These are phyloP conservation scores for Pheosia gnoma DNA, from an alignment of 2,888 invertebrate genomes.

Conservation along the genomic window DNA sequence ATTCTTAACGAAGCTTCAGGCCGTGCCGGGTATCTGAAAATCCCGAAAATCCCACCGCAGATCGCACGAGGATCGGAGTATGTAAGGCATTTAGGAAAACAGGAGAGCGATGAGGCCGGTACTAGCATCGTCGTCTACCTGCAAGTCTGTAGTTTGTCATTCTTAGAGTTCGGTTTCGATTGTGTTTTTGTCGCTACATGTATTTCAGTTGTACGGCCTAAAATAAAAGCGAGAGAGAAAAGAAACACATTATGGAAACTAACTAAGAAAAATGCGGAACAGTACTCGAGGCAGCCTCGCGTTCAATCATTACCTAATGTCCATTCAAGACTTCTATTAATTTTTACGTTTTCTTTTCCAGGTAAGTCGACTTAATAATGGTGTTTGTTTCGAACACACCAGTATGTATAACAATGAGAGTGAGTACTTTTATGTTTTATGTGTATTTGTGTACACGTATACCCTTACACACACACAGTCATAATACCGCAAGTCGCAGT, in stretches of 20 bases:
- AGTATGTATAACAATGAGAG: conserved; percentile 51
- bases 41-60: conserved; percentile 77
- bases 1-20: conserved; percentile 78
- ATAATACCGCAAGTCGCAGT: conserved; percentile 7
- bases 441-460: conserved; percentile 11
- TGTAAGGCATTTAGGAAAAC: conserved; percentile 77
- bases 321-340: conserved; percentile 29
- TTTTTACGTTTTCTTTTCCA: conserved; percentile 61
- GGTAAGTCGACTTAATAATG: conserved; percentile 70
- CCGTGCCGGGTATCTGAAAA: conserved; percentile 65
- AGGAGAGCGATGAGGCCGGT: conserved; percentile 35
- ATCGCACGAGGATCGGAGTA: conserved; percentile 75
- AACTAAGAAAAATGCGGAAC: no score
- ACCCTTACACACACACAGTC: conserved; percentile 3
- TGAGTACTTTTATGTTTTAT: conserved; percentile 36
- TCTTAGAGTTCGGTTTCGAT: background rate
- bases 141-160: background rate
- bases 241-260: no score
- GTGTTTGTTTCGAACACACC: conserved; percentile 56
- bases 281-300: no score
- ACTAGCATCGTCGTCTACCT: background rate
- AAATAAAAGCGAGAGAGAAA: no score
- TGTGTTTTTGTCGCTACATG: background rate
- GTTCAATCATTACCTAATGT: no score
- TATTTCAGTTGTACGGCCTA: no score